These are phyloP conservation scores for Styela clava DNA, from an alignment of 23 tunicate species.

Conservation along the genomic window DNA sequence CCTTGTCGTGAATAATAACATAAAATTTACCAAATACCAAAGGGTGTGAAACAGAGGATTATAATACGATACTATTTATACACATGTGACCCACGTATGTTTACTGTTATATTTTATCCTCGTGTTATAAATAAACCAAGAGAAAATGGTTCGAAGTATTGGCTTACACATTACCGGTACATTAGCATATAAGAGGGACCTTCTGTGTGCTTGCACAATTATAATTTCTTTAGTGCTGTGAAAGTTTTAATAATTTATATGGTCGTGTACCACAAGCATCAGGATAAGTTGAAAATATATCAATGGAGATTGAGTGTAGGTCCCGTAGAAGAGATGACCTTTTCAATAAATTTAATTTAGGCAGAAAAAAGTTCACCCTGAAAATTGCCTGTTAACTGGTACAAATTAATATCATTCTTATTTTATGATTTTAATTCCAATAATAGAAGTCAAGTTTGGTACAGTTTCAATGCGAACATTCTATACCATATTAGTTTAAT, in stretches of 20 bases:
- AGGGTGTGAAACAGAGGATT: too few species aligned
- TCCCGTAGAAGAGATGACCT: not conserved
- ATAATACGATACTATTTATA: too few species aligned
- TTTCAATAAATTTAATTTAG: not conserved
- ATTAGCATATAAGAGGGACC: not conserved
- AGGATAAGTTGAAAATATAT: not conserved
- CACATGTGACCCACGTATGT: not conserved
- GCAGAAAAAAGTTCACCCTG: not conserved
- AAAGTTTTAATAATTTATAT: not conserved
- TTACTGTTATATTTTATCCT: not conserved
- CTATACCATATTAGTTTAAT: too few species aligned
- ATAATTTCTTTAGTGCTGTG: not conserved
- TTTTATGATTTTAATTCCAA: too few species aligned
- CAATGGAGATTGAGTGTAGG: not conserved
- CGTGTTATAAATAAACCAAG: not conserved
- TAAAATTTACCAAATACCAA: too few species aligned
- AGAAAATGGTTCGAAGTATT: not conserved
- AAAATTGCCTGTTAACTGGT: not conserved
- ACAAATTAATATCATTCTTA: not conserved
- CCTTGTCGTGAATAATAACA: too few species aligned
- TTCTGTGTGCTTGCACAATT: not conserved
- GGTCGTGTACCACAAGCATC: not conserved
- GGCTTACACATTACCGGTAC: not conserved
- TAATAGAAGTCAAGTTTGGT: too few species aligned
- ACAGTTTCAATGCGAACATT: too few species aligned